Base-by-base conservation (phyloP, 2,888 invertebrate genomes). In the Lysandra coridon region DNA sequence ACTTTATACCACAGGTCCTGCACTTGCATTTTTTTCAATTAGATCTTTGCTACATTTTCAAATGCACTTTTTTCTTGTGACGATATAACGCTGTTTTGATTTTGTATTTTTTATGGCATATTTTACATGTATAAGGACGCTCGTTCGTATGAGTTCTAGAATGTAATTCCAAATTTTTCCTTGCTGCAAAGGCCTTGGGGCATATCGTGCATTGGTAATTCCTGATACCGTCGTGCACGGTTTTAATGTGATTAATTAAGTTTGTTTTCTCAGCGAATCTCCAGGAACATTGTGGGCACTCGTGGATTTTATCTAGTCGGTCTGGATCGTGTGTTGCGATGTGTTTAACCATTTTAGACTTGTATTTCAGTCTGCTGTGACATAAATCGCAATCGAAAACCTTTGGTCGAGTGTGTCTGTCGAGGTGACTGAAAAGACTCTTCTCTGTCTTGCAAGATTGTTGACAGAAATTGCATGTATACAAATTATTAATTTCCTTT, bases 231-330 rank as follows among this genome's bases (percentile, higher is more conserved):
- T 84, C 79, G 30, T 86, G 86, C 0, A 86, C 86, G 1, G 82
- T 80, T 1, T 73, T 73, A 1, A 84, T 80, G 40, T 86, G 86
- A 0, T 62, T 82, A 1, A 77, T 81, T 40, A 86, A 44, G 69
- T 85, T 84, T 0, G 84, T 82, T 0, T 5, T 64, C n/a, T 85
- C 84, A 75, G 85, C 84, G 77, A 84, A 86, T 0, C 78, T 12
- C 5, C 80, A 64, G 0, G 85, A 85, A 75, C 86, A 86, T 1
- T 83, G 33, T 4, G 85, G 82, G 53, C 86, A 86, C 0, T 84
- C 79, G 14, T 77, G 80, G n/a, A 62, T 80, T 57, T 83, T 85
- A 5, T 80, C 80, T 0, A 23, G 79, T 0, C 85, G 75, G n/a
- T 12, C 49, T 23, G 49, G 85, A 6, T 80, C 78, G 73, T 86